These are phyloP conservation scores for Melitaea cinxia DNA, from an alignment of 1,140 invertebrate species.

Conservation along the genomic window DNA sequence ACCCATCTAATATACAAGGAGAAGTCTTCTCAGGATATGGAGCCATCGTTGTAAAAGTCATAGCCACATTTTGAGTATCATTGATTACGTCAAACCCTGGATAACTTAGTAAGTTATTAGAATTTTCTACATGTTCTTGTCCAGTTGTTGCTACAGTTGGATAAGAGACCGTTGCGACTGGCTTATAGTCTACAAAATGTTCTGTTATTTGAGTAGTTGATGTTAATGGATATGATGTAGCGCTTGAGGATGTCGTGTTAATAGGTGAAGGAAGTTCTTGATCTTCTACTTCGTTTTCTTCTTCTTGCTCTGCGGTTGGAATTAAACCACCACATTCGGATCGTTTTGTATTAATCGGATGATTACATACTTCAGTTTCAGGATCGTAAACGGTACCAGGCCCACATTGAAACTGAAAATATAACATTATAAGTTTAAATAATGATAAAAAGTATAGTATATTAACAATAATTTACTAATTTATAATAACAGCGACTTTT, in stretches of 20 bases:
- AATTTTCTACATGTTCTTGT: slow-evolving; percentile 6
- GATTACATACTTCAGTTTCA: slow-evolving; percentile 85
- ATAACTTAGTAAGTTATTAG: slow-evolving; percentile 5
- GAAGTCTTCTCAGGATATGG: slow-evolving; percentile 29
- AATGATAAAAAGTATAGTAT: slow-evolving; percentile 10
- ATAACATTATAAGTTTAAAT: slow-evolving; percentile 1
- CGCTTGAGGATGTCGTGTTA: slow-evolving; percentile 33
- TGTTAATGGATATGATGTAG: slow-evolving; percentile 10
- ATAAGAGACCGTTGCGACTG: slow-evolving; percentile 22
- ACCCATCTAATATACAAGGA: slow-evolving; percentile 83
- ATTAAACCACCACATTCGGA: slow-evolving; percentile 76
- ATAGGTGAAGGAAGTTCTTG: slow-evolving; percentile 65
- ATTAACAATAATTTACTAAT: not conserved
- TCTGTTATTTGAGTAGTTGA: slow-evolving; percentile 1
- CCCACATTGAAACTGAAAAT: slow-evolving; percentile 85
- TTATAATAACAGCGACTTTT: no score
- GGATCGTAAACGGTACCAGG: slow-evolving; percentile 88
- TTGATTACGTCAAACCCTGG: slow-evolving; percentile 18
- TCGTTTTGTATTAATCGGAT: slow-evolving; percentile 84
- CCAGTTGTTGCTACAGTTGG: slow-evolving; percentile 4
- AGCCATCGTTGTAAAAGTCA: slow-evolving; percentile 2
- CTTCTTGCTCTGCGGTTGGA: slow-evolving; percentile 28
- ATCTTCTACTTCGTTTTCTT: slow-evolving; percentile 61
- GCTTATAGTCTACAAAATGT: slow-evolving; percentile 7
- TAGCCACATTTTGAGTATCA: not conserved